Base-by-base conservation (phyloP, 2,888 invertebrate genomes). In the Pandemis cinnamomeana region DNA sequence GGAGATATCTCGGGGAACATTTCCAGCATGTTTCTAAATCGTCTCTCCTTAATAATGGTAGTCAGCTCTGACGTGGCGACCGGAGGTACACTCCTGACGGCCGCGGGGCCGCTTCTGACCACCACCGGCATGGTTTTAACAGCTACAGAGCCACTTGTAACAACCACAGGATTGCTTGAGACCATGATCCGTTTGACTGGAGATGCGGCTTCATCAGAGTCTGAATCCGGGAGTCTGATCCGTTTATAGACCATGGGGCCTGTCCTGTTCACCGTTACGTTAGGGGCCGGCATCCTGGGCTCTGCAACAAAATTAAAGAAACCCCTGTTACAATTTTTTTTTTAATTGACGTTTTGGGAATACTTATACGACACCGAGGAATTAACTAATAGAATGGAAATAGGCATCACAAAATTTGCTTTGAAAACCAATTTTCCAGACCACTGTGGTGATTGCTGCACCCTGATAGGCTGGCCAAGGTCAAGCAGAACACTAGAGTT, bases 1-100 rank as follows among this genome's bases (percentile, higher is more conserved):
- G 95, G 93, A 77, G 95, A 94, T 79, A 95, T 89, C 72, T 95
- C 93, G 6, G 96, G 96, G 82, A 95, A 96, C 89, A 95, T 95
- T 83, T 95, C 94, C 77, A 95, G 88, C 89, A 96, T 95, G 86
- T 96, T 96, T 83, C 95, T 93, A 83, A 96, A 95, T 76, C 95
- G 91, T 70, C 95, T 91, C 80, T 95, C 95, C 78, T 95, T 95
- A n/a, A 95, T 91, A 61, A 90, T 86, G 0, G 89, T 87, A 4
- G 94, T 91, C 7, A 95, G 84, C 78, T 92, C 90, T 1, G 71
- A 66, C 0, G 79, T 67, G 11, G 61, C 71, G 0, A 46, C 55
- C 7, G 66, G 53, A 8, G 74, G 64, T 11, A 6, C 53, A 20
- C 48, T 60, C 20, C 8, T 55, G 55, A 62, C 74, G 0, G 53